These are phyloP conservation scores for Tenebrio molitor DNA, from an alignment of 1,140 invertebrate species.

Conservation along the genomic window DNA sequence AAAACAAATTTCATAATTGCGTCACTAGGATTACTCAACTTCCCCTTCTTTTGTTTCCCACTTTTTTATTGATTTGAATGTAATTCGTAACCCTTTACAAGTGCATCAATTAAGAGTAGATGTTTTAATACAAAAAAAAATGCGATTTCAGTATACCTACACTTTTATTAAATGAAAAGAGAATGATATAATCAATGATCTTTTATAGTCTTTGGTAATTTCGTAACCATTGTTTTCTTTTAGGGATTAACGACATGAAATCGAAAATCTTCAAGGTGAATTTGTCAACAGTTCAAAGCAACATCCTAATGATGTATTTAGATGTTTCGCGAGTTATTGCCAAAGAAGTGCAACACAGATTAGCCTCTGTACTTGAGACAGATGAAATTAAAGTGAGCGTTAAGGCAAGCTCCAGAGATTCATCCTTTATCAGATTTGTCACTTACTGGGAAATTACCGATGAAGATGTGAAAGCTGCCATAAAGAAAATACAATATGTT, in stretches of 20 bases:
- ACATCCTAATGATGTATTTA: conserved; percentile 82
- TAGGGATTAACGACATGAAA: conserved; percentile 74
- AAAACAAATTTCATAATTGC: too few relatives aligned
- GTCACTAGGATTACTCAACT: too few relatives aligned
- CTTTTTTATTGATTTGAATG: too few relatives aligned
- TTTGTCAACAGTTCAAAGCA: conserved; percentile 77
- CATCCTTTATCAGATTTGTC: conserved; percentile 74
- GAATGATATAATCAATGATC: too few relatives aligned
- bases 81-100: too few relatives aligned
- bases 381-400: conserved; percentile 71
- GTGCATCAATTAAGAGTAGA: too few relatives aligned
- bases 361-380: conserved; percentile 70
- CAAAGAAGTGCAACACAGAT: conserved; percentile 71
- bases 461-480: conserved; percentile 73
- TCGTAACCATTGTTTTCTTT: conserved; percentile 54
- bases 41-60: too few relatives aligned
- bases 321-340: conserved; percentile 68
- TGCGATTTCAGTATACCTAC: too few relatives aligned
- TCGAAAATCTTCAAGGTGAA: conserved; percentile 73
- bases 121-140: too few relatives aligned
- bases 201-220: too few relatives aligned
- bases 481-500: conserved; percentile 74
- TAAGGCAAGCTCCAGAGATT: conserved; percentile 70
- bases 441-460: conserved; percentile 77
- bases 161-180: too few relatives aligned